A percentile compares a stretch with the other conserved stretches of the same genome.
Evolutionary conservation across 2,888 invertebrate species (phyloP).

Genomic region (Hydrotaea diabolus): DNA sequence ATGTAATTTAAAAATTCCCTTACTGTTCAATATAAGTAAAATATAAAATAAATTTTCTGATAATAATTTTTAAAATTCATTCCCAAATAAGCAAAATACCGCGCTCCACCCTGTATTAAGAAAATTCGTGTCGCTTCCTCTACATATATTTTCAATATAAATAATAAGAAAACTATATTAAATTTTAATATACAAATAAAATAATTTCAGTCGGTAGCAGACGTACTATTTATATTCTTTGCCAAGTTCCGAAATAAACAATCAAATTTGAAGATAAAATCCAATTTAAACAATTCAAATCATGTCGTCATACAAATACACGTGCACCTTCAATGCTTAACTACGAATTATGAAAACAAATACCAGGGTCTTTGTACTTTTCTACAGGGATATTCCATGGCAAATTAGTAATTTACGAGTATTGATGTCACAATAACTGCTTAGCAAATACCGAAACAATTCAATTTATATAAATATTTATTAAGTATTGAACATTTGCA

Average conservation of each 20-base stretch:
- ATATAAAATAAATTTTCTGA: too few relatives aligned
- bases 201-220: background rate
- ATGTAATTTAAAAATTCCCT: too few relatives aligned
- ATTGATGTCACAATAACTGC: background rate
- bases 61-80: too few relatives aligned
- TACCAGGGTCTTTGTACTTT: background rate
- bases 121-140: too few relatives aligned
- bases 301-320: background rate
- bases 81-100: too few relatives aligned
- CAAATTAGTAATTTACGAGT: background rate
- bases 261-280: background rate
- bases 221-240: background rate
- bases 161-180: too few relatives aligned
- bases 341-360: background rate
- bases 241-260: background rate
- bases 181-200: too few relatives aligned
- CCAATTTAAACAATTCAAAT: background rate
- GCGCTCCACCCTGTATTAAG: too few relatives aligned
- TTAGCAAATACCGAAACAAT: background rate
- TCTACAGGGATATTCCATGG: background rate
- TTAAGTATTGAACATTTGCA: background rate
- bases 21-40: too few relatives aligned
- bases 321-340: background rate
- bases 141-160: too few relatives aligned
- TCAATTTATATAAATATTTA: slow-evolving; percentile 10